Evolutionary conservation across 2,888 invertebrate genomes (phyloP).

Genomic region (Pheosia tremula): DNA sequence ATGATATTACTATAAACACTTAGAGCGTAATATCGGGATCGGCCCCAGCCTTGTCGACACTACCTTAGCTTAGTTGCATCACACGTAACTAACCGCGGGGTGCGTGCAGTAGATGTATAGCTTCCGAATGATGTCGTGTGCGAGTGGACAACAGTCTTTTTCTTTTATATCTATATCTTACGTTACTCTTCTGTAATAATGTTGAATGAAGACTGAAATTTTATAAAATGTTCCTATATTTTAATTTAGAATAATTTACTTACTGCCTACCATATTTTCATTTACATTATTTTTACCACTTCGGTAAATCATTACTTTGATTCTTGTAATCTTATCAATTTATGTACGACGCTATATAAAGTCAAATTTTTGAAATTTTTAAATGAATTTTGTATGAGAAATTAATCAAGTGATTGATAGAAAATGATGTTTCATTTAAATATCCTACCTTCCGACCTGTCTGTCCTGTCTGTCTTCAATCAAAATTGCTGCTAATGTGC

Average conservation of each 20-base stretch:
- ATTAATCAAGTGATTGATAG: slow-evolving; percentile 83
- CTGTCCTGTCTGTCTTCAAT: neutral
- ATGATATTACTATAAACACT: slow-evolving; percentile 33
- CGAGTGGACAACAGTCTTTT: slow-evolving; percentile 74
- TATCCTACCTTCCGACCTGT: slow-evolving; percentile 8
- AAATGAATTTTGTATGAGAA: slow-evolving; percentile 83
- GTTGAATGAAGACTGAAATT: slow-evolving; percentile 80
- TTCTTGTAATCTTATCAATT: slow-evolving; percentile 79
- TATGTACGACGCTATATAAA: slow-evolving; percentile 83
- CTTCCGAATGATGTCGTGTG: slow-evolving; percentile 40
- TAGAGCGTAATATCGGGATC: neutral
- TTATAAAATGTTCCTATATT: slow-evolving; percentile 82
- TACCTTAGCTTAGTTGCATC: neutral
- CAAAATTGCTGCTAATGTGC: too few species aligned
- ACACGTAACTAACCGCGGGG: slow-evolving; percentile 16
- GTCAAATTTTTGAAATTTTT: slow-evolving; percentile 84
- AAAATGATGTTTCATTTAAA: slow-evolving; percentile 63
- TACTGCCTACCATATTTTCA: slow-evolving; percentile 76
- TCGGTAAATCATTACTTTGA: slow-evolving; percentile 77
- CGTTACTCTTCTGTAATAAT: slow-evolving; percentile 77
- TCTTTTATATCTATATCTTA: slow-evolving; percentile 61
- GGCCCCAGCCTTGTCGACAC: neutral
- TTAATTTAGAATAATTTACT: slow-evolving; percentile 83
- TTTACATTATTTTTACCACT: slow-evolving; percentile 72
- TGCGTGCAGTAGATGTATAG: slow-evolving; percentile 29